Conservation (phyloP, 2,888 invertebrate genomes). For the Cryptus armator region DNA sequence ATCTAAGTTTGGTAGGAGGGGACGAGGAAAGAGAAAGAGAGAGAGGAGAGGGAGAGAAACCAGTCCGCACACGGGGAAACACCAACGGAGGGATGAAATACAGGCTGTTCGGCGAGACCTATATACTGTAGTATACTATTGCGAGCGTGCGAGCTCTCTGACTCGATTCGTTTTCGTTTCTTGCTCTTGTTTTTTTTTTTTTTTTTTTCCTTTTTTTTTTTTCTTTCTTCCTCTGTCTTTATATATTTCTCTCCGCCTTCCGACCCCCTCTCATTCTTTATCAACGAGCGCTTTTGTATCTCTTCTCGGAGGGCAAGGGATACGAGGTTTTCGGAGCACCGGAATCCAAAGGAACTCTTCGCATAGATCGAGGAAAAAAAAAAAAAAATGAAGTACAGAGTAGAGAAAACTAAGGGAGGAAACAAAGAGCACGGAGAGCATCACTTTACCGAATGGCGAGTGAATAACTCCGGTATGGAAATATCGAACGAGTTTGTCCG, state of each 20-base stretch:
- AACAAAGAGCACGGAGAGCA: slow-evolving; percentile 14
- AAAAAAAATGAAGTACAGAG: not conserved
- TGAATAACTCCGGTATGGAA: slow-evolving; percentile 34
- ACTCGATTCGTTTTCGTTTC: slow-evolving; percentile 28
- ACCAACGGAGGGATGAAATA: slow-evolving; percentile 67
- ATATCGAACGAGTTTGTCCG: slow-evolving; percentile 19
- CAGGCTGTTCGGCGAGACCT: slow-evolving; percentile 72
- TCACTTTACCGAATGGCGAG: slow-evolving; percentile 6
- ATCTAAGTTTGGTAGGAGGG: slow-evolving; percentile 81
- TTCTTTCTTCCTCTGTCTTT: not conserved
- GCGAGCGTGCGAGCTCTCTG: slow-evolving; percentile 52
- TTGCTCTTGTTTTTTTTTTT: not conserved
- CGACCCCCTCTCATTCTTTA: not conserved
- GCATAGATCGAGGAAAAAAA: not conserved
- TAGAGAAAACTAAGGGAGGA: slow-evolving; percentile 15
- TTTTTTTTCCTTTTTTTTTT: not conserved
- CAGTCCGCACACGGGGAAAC: slow-evolving; percentile 51
- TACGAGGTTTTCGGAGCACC: not conserved
- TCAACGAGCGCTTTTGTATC: not conserved
- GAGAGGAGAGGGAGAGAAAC: slow-evolving; percentile 43
- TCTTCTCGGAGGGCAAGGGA: not conserved
- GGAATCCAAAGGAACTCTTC: not conserved
- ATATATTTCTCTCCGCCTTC: not conserved
- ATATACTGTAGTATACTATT: slow-evolving; percentile 60
- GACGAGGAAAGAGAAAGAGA: slow-evolving; percentile 61